These are phyloP conservation scores for Anguilla pacifica DNA, from an alignment of 2,797 vertebrate genomes.

Conservation along the genomic window DNA sequence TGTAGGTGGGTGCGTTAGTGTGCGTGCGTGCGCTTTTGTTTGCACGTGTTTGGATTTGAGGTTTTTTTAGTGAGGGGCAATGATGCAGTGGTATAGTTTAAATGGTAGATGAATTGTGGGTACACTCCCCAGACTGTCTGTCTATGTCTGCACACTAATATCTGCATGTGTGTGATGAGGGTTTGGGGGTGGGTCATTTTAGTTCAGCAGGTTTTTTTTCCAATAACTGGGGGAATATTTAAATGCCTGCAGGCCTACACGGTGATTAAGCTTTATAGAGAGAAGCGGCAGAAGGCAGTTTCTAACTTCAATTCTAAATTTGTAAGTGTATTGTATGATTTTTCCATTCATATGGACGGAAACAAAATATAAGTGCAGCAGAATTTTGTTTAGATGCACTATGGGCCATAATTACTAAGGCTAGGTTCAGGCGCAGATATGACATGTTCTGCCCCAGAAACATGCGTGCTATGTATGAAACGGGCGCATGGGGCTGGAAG, in stretches of 20 bases:
- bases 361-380: not conserved
- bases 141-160: not conserved
- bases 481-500: no score
- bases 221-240: not conserved
- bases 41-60: not conserved
- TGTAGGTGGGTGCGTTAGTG: not conserved
- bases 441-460: no score
- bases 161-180: not conserved
- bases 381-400: no score
- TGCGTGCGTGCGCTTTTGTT: not conserved
- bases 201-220: not conserved
- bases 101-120: not conserved
- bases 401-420: no score
- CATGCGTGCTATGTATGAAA: no score
- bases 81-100: not conserved
- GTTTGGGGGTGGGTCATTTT: not conserved
- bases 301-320: not conserved
- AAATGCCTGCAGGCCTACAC: not conserved
- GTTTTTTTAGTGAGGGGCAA: not conserved
- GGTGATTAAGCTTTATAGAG: not conserved
- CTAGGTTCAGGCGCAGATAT: no score
- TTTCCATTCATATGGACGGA: not conserved
- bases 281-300: not conserved
- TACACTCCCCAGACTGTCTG: not conserved
- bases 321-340: not conserved